A percentile compares a stretch with the other conserved stretches of the same genome.
Conservation (phyloP, 2,888 invertebrate species). For the Petrophora chlorosata region DNA sequence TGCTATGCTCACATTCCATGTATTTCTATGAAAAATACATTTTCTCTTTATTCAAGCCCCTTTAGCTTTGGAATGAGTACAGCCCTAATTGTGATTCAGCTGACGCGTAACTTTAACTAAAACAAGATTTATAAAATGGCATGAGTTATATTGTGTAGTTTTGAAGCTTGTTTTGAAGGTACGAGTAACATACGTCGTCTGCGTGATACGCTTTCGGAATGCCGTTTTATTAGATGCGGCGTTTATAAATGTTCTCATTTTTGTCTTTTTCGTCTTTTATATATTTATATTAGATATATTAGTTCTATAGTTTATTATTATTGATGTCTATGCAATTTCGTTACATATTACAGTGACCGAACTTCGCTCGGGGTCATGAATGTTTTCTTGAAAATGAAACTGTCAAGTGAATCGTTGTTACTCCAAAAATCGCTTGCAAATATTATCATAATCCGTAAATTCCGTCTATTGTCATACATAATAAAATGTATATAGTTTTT, state of each 20-base stretch:
- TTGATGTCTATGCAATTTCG: too few relatives aligned
- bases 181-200: conserved; percentile 6
- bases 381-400: too few relatives aligned
- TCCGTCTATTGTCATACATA: too few relatives aligned
- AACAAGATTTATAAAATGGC: conserved; percentile 12
- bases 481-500: too few relatives aligned
- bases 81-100: conserved; percentile 21
- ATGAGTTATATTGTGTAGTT: conserved; percentile 1
- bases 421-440: too few relatives aligned
- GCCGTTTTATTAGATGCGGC: background rate
- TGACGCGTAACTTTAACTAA: conserved; percentile 13
- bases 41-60: conserved; percentile 22
- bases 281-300: too few relatives aligned
- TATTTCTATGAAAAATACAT: conserved; percentile 31
- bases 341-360: too few relatives aligned
- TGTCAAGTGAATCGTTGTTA: too few relatives aligned
- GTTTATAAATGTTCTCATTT: background rate
- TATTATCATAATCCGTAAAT: too few relatives aligned
- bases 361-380: too few relatives aligned
- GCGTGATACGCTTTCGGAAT: conserved; percentile 9
- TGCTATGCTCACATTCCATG: conserved; percentile 19
- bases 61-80: conserved; percentile 17
- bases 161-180: too few relatives aligned
- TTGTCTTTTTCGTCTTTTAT: background rate
- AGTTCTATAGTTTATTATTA: too few relatives aligned